phyloP scores from a whole-genome alignment of 2,797 vertebrate species.

The Ptychobarbus kaznakovi region DNA sequence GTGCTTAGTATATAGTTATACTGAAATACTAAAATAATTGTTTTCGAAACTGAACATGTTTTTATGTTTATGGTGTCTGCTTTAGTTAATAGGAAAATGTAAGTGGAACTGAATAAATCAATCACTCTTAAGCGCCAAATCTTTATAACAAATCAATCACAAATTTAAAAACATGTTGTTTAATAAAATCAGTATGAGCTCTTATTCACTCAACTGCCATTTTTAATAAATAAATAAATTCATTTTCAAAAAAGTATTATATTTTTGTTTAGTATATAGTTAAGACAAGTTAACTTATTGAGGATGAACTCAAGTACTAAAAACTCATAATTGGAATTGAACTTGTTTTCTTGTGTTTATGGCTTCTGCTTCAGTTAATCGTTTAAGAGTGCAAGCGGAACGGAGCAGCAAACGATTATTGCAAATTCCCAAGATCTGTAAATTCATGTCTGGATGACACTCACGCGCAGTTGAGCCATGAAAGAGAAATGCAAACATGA shows the following conservation, averaged over 20 bases:
- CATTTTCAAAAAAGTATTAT: not conserved
- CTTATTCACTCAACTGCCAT: not conserved
- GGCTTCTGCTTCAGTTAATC: not conserved
- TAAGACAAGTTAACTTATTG: not conserved
- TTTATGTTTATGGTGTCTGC: not conserved
- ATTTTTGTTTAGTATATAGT: not conserved
- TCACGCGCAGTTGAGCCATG: slow-evolving; percentile 6
- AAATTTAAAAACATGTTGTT: not conserved
- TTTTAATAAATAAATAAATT: not conserved
- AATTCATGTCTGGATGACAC: slow-evolving; percentile 21
- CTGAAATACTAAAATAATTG: not conserved
- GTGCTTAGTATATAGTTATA: not conserved
- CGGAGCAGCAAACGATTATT: slow-evolving; percentile 6
- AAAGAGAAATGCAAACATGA: slow-evolving; percentile 44
- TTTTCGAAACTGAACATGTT: not conserved
- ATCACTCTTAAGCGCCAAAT: not conserved
- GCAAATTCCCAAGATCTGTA: slow-evolving; percentile 27
- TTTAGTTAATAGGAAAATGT: not conserved
- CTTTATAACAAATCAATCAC: not conserved
- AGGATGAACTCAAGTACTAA: not conserved
- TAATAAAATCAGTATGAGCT: not conserved
- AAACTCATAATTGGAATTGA: not conserved
- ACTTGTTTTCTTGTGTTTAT: slow-evolving; percentile 3
- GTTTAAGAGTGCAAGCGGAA: not conserved
- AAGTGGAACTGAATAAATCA: not conserved